A percentile compares a stretch with the other conserved stretches of the same genome.
Evolutionary conservation across 1,140 invertebrate species (phyloP).

Genomic region (Cydia fagiglandana): DNA sequence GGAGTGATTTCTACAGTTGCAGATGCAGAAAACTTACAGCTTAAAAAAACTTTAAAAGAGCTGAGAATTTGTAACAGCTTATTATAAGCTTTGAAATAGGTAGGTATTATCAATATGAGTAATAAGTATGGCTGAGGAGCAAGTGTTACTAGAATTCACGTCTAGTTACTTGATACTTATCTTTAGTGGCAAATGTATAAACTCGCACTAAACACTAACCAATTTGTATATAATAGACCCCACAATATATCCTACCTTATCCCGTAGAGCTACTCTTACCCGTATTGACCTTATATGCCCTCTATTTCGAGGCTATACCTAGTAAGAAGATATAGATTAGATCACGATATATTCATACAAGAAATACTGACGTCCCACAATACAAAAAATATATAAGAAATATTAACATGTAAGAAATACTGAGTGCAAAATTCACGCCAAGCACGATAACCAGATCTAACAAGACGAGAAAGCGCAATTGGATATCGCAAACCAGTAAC

Average conservation of each 20-base stretch:
- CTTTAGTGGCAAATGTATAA: no score
- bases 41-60: neutral
- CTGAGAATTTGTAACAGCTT: neutral
- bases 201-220: no score
- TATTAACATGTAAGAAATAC: neutral
- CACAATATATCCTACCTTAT: no score
- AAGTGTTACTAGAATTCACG: no score
- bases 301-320: neutral
- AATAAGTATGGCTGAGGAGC: no score
- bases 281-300: neutral
- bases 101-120: no score
- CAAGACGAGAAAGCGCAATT: constrained; percentile 49
- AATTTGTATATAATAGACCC: no score
- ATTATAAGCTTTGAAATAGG: no score
- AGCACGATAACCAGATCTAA: constrained; percentile 45
- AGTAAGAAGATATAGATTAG: neutral
- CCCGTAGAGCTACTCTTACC: no score
- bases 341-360: constrained; percentile 9
- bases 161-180: no score
- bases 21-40: neutral
- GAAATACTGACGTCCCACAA: neutral
- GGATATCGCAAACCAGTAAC: constrained; percentile 51
- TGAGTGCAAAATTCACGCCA: neutral
- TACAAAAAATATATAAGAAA: no score
- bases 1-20: constrained; percentile 1